A percentile compares a stretch with the other conserved stretches of the same genome.
These are phyloP conservation scores for Acanthosepion lycidas DNA, from an alignment of 2,888 invertebrate species.

Conservation along the genomic window DNA sequence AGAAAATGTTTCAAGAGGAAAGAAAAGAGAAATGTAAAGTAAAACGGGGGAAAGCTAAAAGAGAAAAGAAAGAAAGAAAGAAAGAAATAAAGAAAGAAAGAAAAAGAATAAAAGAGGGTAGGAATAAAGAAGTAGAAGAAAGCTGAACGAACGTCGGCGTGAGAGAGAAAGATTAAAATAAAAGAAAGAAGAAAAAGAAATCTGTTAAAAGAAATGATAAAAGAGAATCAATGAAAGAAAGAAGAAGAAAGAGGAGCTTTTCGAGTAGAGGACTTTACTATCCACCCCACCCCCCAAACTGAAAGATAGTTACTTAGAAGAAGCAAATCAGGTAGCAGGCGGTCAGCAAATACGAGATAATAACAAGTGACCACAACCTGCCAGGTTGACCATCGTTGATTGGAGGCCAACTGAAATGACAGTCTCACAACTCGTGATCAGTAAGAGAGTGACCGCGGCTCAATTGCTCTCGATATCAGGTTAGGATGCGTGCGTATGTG, in stretches of 20 bases:
- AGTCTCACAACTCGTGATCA: background rate
- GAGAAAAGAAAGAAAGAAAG: background rate
- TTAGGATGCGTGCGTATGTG: background rate
- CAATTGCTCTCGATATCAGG: background rate
- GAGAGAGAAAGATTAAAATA: conserved; percentile 43
- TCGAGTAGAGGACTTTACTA: too few relatives aligned
- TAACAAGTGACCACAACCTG: background rate
- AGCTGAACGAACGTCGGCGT: background rate
- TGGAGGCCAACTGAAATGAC: background rate
- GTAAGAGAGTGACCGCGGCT: background rate
- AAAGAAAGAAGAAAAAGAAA: conserved; percentile 41
- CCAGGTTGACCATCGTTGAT: background rate
- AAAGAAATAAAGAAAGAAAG: background rate
- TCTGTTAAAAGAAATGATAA: conserved; percentile 38
- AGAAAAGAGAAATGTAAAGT: background rate
- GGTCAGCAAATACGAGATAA: background rate
- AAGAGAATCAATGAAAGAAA: background rate
- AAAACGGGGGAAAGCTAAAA: background rate
- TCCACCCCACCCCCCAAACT: too few relatives aligned
- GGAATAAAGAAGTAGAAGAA: background rate
- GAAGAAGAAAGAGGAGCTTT: background rate
- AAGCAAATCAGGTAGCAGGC: too few relatives aligned
- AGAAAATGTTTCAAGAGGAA: background rate
- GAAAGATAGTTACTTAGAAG: too few relatives aligned
- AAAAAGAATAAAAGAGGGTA: background rate